phyloP scores from a whole-genome alignment of 2,113 vertebrate genomes.

The Ictidomys tridecemlineatus region DNA sequence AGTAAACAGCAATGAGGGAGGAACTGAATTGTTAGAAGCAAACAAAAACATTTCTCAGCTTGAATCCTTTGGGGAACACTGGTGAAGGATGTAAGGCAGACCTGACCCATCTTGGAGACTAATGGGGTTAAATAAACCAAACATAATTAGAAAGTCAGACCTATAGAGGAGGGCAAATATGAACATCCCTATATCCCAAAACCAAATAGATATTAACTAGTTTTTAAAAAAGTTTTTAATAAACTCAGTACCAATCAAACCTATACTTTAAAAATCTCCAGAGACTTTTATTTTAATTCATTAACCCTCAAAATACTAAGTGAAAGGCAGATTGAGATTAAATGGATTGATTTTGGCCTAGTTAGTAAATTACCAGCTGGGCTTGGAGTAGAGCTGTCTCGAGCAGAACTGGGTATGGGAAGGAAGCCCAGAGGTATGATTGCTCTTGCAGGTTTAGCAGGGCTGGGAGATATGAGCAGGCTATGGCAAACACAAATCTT shows the following conservation, averaged over 20 bases:
- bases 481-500: neutral
- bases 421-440: too few species aligned
- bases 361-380: neutral
- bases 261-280: neutral
- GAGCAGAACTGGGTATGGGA: neutral
- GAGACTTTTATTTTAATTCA: constrained; percentile 50
- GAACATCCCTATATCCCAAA: neutral
- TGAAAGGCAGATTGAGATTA: neutral
- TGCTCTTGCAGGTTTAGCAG: too few species aligned
- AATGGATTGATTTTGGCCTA: neutral
- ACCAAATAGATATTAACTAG: neutral
- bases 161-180: neutral
- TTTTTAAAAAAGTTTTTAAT: neutral
- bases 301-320: neutral
- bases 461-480: neutral
- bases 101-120: neutral
- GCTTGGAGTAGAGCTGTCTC: neutral
- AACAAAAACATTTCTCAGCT: neutral
- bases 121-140: constrained; percentile 10
- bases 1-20: neutral
- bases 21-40: neutral
- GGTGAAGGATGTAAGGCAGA: neutral
- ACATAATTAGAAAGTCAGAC: constrained; percentile 1
- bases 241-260: neutral
- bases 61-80: neutral